Base-by-base conservation (phyloP, 2,797 vertebrate genomes). In the Lacerta bilineata region DNA sequence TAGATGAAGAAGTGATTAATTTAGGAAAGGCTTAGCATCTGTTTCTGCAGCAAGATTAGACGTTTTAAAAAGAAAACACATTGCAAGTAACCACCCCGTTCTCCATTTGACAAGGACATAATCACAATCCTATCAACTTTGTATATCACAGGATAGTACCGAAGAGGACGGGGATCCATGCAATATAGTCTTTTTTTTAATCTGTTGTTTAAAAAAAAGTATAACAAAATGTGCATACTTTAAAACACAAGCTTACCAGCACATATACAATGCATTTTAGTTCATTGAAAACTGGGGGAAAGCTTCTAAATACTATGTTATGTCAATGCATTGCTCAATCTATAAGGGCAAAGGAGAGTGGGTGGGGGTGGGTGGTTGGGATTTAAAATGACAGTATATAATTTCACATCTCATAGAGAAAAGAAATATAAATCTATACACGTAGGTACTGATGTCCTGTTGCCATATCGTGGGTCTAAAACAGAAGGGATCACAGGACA, bases 341-440 rank as follows among this genome's bases (percentile, higher is more conserved):
- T 96, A 95, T 94, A 77, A 83, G 95, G 95, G 96, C 96, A 96
- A 95, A 94, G 96, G 93, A n/a, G 95, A 91, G 96, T 96, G 96
- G 95, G 96, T 89, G 94, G 94, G 92, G 83, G 46, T 50, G 50
- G 50, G 50, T 50, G 50, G 61, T 61, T 11, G 50, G 61, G 41
- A 68, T 97, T 97, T 97, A 97, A 97, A 97, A 97, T 96, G 97
- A 97, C 97, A 97, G 97, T 96, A 97, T 97, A 97, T 97, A 93
- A 93, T 90, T 96, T 96, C 95, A 94, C 69, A 80, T 95, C 88
- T 95, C 0, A 0, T 46, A 87, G 76, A 92, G 89, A 89, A 93
- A 94, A 93, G 86, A 87, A 95, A 88, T 68, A 66, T 75, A 64
- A 81, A 75, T 68, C 41, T 86, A 78, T 46, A 27, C 55, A 36